Evolutionary conservation across 2,888 invertebrate genomes (phyloP), one percentile per base, ranked within the genome.

Genomic region (Tipula lateralis): DNA sequence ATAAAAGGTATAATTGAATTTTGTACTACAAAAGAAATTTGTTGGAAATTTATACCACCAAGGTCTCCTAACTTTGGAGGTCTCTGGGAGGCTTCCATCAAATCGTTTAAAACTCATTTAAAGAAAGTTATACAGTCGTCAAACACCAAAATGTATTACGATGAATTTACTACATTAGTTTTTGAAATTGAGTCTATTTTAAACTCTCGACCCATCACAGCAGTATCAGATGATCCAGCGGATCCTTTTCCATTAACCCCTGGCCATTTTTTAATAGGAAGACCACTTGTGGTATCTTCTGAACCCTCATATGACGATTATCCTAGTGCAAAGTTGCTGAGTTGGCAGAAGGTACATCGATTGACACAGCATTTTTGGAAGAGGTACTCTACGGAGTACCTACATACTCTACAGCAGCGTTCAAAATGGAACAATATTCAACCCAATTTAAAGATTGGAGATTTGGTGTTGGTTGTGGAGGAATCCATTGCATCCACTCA

Each of bases 291-390:
- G 4, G 84, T 83, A 29, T 5, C 66, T 29, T 87, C 87, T 6
- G 87, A 88, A 50, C 86, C 87, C 4, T 82, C 86, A 0, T 36
- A 87, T 0, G 9, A 83, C 0, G 86, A 87, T 4, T 19, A 3
- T 13, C 83, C 85, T 0, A 34, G 66, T 0, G 85, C 86, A 19
- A 86, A 44, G 7, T 44, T 84, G 16, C 29, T 44, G 1, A 85
- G 86, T 6, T 89, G 87, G 87, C 86, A 87, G 84, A 50, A 86
- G 7, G 84, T 86, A 2, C 86, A 86, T 30, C 85, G 85, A 12
- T 84, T 87, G 84, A 85, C 85, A 3, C 86, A 87, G 36, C 85
- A 86, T 16, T 87, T 86, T 29, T 88, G 85, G 88, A 86, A 85
- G 30, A 84, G 85, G 3, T 87, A 86, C 86, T 84, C 84, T 66